Base-by-base conservation (phyloP, 2,888 invertebrate genomes). In the Hirtodrosophila trivittata region DNA sequence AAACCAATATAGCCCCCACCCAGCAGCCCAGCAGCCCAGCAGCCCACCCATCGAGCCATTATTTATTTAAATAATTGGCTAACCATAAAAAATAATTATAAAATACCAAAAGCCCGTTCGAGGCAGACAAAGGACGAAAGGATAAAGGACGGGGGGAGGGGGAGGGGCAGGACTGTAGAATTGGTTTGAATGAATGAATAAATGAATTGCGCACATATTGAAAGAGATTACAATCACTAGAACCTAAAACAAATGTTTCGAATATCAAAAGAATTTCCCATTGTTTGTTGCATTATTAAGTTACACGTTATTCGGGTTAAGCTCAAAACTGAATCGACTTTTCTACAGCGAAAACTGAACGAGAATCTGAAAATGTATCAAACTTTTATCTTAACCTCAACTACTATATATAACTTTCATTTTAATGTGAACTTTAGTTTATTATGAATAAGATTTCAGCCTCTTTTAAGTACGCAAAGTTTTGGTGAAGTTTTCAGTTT, bases 21-120 rank as follows among this genome's bases (percentile, higher is more conserved):
- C 16, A 49, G 26, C 10, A 7, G 2, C 10, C n/a, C 39, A 12
- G 16, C 54, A 51, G n/a, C 16, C 41, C 14, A 42, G 25, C 25
- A 37, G 13, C 7, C 41, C 37, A 42, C 45, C 63, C 56, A 56
- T 42, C 42, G 60, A 32, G 25, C 43, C 69, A 76, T 69, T 80
- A 86, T 86, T 86, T 83, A 83, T 86, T 83, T 80, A 66, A 86
- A 86, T 80, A 83, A 86, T 80, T 86, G 84, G 77, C 60, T 76
- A 56, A 63, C 84, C 66, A 58, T 63, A 63, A 60, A 70, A 77
- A 77, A 77, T 70, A 74, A 77, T 69, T 75, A 70, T 75, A 77
- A 77, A 75, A 77, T 69, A 52, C 75, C 55, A 41, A 58, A 63
- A 69, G 49, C 18, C 55, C 52, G 56, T 41, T 28, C 21, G 42